These are phyloP conservation scores for Ferrisia virgata DNA, from an alignment of 2,888 invertebrate genomes.

Conservation along the genomic window DNA sequence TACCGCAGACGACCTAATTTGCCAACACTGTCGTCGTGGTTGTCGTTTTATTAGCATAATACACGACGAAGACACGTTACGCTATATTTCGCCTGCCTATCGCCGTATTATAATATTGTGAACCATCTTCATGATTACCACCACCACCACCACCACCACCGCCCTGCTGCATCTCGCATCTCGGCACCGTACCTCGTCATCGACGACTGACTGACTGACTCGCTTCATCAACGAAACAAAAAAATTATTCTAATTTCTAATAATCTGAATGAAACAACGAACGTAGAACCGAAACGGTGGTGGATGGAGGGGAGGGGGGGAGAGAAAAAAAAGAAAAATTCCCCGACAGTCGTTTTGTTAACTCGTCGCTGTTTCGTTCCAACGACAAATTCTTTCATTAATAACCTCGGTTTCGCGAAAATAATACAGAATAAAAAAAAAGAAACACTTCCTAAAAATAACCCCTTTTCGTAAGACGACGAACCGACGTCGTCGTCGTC, in stretches of 20 bases:
- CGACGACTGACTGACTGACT: no score
- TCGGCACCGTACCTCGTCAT: no score
- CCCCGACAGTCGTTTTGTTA: neutral
- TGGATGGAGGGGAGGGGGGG: no score
- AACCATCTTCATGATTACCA: neutral
- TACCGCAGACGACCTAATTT: neutral
- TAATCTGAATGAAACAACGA: neutral
- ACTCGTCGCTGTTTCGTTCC: neutral
- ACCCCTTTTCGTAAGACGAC: neutral
- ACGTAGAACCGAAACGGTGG: no score
- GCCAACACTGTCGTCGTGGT: neutral
- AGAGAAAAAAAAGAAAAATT: neutral
- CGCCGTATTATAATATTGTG: no score
- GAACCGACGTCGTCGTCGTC: no score
- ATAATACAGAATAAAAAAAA: neutral
- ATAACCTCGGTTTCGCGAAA: neutral
- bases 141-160: no score
- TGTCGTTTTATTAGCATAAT: neutral
- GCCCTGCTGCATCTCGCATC: no score
- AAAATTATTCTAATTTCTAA: neutral
- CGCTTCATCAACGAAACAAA: neutral
- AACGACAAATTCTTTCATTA: neutral
- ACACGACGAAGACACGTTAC: neutral
- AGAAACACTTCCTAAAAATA: neutral
- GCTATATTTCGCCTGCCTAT: neutral